Base-by-base conservation (phyloP, 2,888 invertebrate genomes). In the Caenorhabditis virilis region DNA sequence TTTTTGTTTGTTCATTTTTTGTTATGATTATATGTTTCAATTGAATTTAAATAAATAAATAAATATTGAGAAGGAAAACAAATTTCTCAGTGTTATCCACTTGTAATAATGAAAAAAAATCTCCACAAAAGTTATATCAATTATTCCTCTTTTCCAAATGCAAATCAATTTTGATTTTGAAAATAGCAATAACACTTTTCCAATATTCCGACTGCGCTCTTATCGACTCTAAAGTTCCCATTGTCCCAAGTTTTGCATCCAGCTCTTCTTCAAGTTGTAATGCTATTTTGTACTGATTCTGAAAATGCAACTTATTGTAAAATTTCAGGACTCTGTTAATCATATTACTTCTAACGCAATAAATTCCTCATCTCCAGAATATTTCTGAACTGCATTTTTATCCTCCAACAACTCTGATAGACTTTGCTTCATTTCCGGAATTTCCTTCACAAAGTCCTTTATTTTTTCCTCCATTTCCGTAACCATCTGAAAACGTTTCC, bases 121-220 rank as follows among this genome's bases (percentile, higher is more conserved):
- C n/a, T n/a, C n/a, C n/a, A n/a, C n/a, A n/a, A n/a, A n/a, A n/a
- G n/a, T n/a, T n/a, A n/a, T n/a, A n/a, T n/a, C n/a, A n/a, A n/a
- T n/a, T n/a, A n/a, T n/a, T n/a, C n/a, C n/a, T n/a, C n/a, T n/a
- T n/a, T n/a, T n/a, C n/a, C n/a, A n/a, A n/a, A n/a, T n/a, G n/a
- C n/a, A n/a, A n/a, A n/a, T 43, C 57, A 5, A 52, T 20, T 39
- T 65, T 65, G 20, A 35, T 25, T n/a, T 55, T 39, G 16, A 59
- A 65, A 47, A 65, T 35, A 0, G 18, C 15, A 23, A 18, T n/a
- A 5, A 65, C 41, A 7, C 18, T 48, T 41, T 43, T 52, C 65
- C 65, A 65, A 18, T 42, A 15, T 39, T 58, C 65, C 1, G 41
- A 16, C 41, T 65, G 65, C 42, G 13, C 4, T 7, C 55, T 48